Conservation (phyloP, 2,888 invertebrate genomes). For the Geotrupes spiniger region DNA sequence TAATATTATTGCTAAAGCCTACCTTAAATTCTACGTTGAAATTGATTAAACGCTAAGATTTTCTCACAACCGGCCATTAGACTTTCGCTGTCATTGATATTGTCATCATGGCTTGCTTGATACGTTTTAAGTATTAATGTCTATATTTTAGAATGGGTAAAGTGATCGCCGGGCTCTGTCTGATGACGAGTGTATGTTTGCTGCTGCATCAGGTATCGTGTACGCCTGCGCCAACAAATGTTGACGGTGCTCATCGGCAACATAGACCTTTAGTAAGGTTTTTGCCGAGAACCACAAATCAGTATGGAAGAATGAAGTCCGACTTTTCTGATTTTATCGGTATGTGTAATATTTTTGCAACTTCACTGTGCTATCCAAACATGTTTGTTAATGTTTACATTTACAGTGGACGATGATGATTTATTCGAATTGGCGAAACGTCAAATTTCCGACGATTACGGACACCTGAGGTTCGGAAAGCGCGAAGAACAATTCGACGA, state of each 20-base stretch:
- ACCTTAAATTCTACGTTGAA: background rate
- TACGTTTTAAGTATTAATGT: no score
- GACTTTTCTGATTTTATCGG: slow-evolving; percentile 40
- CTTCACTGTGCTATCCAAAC: background rate
- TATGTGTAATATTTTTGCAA: slow-evolving; percentile 23
- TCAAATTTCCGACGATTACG: slow-evolving; percentile 59
- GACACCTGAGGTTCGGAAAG: slow-evolving; percentile 61
- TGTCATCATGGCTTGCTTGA: no score
- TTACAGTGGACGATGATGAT: slow-evolving; percentile 51
- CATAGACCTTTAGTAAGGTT: slow-evolving; percentile 31
- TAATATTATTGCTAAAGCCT: no score
- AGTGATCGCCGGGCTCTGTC: slow-evolving; percentile 5
- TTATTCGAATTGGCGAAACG: slow-evolving; percentile 51
- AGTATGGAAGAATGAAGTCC: slow-evolving; percentile 35
- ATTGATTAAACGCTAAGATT: no score
- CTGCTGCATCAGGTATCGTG: slow-evolving; percentile 22
- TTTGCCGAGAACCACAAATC: slow-evolving; percentile 27
- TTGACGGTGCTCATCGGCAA: slow-evolving; percentile 27
- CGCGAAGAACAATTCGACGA: slow-evolving; percentile 66
- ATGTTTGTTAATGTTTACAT: no score
- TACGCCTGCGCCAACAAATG: slow-evolving; percentile 25
- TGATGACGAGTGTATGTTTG: background rate
- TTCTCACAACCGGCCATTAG: no score
- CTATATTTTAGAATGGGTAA: slow-evolving; percentile 8
- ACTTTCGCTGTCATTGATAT: no score